Percentiles rank a stretch among this genome's conserved stretches.
These are phyloP conservation scores for Erethizon dorsatum DNA, from an alignment of 2,797 vertebrate genomes.

Conservation along the genomic window DNA sequence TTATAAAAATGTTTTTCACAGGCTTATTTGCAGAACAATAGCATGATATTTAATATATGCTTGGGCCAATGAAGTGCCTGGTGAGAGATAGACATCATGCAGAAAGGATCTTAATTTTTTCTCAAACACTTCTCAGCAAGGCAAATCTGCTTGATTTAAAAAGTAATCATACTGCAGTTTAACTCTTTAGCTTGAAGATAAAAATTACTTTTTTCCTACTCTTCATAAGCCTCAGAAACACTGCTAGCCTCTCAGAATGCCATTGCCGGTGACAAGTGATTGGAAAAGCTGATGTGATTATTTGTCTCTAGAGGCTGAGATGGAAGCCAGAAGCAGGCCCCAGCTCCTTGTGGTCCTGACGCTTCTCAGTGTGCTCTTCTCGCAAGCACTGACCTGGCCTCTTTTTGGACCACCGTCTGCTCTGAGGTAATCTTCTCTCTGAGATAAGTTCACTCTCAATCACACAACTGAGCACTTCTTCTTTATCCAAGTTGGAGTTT, in stretches of 20 bases:
- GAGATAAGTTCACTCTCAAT: conserved; percentile 87
- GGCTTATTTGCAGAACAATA: neutral
- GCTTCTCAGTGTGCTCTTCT: conserved; percentile 93
- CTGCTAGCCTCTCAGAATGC: neutral
- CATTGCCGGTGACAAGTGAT: neutral
- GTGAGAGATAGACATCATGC: neutral
- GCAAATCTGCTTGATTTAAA: neutral
- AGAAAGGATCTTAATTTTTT: neutral
- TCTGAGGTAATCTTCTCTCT: conserved; percentile 90
- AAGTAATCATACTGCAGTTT: neutral
- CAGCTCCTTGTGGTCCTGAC: conserved; percentile 93
- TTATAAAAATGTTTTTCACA: neutral
- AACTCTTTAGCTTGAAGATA: neutral
- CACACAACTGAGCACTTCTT: neutral
- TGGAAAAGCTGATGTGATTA: neutral
- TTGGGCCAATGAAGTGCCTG: neutral
- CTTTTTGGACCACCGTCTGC: conserved; percentile 88
- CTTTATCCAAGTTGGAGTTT: neutral
- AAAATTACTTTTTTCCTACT: neutral
- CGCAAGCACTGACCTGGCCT: conserved; percentile 93
- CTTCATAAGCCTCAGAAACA: neutral
- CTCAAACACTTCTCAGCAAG: neutral
- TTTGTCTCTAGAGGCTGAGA: conserved; percentile 89
- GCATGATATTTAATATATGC: neutral
- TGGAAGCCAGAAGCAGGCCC: conserved; percentile 94